Evolutionary conservation across 2,888 invertebrate species (phyloP).

Genomic region (Lypha dubia): DNA sequence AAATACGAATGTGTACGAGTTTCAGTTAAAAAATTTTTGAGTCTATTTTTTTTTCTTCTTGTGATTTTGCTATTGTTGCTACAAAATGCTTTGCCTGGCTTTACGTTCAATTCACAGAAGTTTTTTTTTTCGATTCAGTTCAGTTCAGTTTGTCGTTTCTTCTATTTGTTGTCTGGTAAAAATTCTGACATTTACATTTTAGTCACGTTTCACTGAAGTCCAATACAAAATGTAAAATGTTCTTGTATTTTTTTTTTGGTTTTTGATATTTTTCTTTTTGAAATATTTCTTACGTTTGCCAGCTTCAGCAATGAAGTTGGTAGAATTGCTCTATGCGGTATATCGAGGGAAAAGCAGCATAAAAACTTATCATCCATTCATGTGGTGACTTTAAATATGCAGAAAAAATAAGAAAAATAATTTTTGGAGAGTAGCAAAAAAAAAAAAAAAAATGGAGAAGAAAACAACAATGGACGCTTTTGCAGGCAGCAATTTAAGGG

Average conservation of each 20-base stretch:
- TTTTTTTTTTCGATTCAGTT: slow-evolving; percentile 9
- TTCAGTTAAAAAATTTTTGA: slow-evolving; percentile 17
- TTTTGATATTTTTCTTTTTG: slow-evolving; percentile 16
- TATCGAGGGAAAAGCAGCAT: slow-evolving; percentile 17
- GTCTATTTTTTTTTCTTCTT: not conserved
- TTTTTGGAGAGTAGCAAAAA: not conserved
- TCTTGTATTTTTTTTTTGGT: not conserved
- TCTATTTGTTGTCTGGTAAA: slow-evolving; percentile 68
- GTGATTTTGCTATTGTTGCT: slow-evolving; percentile 9
- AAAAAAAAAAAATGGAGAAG: slow-evolving; percentile 3
- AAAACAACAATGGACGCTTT: slow-evolving; percentile 50
- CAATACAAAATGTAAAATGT: slow-evolving; percentile 66
- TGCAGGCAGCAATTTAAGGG: not conserved
- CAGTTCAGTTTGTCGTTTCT: slow-evolving; percentile 45
- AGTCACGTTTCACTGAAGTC: slow-evolving; percentile 75
- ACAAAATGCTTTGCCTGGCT: slow-evolving; percentile 14
- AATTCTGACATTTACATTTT: slow-evolving; percentile 75
- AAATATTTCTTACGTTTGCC: slow-evolving; percentile 15
- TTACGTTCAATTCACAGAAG: slow-evolving; percentile 3
- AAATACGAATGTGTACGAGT: not conserved
- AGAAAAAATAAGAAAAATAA: slow-evolving; percentile 17
- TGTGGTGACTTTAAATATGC: slow-evolving; percentile 59
- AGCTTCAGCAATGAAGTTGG: slow-evolving; percentile 25
- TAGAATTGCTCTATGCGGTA: not conserved
- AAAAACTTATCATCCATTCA: slow-evolving; percentile 56